Conservation (phyloP, 2,888 invertebrate species). For the Drosophila diplacantha region DNA sequence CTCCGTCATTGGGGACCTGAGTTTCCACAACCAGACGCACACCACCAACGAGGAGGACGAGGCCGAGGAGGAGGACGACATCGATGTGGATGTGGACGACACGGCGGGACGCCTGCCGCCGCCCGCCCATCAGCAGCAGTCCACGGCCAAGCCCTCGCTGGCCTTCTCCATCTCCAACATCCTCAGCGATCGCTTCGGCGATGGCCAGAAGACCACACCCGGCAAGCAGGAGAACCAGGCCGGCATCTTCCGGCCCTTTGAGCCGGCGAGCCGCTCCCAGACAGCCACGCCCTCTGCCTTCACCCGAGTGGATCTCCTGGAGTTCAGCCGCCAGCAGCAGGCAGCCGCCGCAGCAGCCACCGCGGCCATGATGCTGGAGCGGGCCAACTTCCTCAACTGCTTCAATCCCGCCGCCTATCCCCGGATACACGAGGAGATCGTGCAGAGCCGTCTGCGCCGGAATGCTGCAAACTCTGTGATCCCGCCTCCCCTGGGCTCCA, state of each 20-base stretch:
- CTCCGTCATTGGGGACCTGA: conserved; percentile 76
- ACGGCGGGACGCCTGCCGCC: conserved; percentile 64
- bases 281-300: conserved; percentile 75
- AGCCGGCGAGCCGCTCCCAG: conserved; percentile 64
- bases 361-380: conserved; percentile 77
- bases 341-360: conserved; percentile 76
- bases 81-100: conserved; percentile 68
- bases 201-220: conserved; percentile 39
- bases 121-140: conserved; percentile 73
- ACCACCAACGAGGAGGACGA: conserved; percentile 54
- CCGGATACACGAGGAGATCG: conserved; percentile 77
- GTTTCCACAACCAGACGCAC: conserved; percentile 64
- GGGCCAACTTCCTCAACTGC: conserved; percentile 77
- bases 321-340: conserved; percentile 76
- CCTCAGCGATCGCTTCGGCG: conserved; percentile 77
- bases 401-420: conserved; percentile 77
- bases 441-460: conserved; percentile 75
- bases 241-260: conserved; percentile 77
- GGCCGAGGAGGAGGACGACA: conserved; percentile 72
- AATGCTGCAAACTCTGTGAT: conserved; percentile 50
- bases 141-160: conserved; percentile 73
- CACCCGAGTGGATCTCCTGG: conserved; percentile 76
- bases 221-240: conserved; percentile 45
- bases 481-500: conserved; percentile 51
- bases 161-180: conserved; percentile 78